Evolutionary conservation across 2,113 vertebrate genomes (phyloP).

Genomic region (Carassius carassius): DNA sequence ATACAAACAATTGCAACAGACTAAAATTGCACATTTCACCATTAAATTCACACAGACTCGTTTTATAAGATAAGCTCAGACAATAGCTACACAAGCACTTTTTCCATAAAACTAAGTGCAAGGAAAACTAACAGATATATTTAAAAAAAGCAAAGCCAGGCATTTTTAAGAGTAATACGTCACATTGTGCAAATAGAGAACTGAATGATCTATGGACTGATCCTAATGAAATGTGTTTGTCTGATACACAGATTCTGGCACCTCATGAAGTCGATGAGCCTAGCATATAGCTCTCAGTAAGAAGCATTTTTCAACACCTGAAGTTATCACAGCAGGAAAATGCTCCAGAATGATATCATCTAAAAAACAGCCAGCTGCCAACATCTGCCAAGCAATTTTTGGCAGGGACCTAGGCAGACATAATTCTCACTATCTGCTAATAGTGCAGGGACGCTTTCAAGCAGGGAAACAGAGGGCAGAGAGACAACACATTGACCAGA

Average conservation of each 20-base stretch:
- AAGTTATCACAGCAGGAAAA: background rate
- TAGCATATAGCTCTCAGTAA: background rate
- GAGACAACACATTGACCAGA: conserved; percentile 4
- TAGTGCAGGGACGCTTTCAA: conserved; percentile 40
- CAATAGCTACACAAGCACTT: background rate
- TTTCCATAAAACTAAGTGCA: background rate
- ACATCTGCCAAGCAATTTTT: conserved; percentile 37
- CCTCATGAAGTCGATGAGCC: background rate
- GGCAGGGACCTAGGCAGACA: conserved; percentile 42
- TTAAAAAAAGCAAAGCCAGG: background rate
- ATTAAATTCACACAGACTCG: background rate
- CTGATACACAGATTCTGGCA: background rate
- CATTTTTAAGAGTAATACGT: conserved; percentile 1
- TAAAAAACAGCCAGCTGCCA: conserved; percentile 36
- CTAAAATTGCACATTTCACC: background rate
- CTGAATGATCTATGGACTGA: background rate
- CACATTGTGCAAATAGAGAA: background rate
- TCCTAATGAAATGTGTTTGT: conserved; percentile 12
- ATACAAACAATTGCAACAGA: background rate
- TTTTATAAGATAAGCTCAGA: background rate
- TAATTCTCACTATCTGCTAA: conserved; percentile 48
- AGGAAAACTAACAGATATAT: background rate
- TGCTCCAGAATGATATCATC: background rate
- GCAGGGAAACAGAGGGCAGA: conserved; percentile 11
- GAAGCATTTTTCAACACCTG: conserved; percentile 30